Base-by-base conservation (phyloP, 2,113 vertebrate genomes). In the Sylvietta virens region DNA sequence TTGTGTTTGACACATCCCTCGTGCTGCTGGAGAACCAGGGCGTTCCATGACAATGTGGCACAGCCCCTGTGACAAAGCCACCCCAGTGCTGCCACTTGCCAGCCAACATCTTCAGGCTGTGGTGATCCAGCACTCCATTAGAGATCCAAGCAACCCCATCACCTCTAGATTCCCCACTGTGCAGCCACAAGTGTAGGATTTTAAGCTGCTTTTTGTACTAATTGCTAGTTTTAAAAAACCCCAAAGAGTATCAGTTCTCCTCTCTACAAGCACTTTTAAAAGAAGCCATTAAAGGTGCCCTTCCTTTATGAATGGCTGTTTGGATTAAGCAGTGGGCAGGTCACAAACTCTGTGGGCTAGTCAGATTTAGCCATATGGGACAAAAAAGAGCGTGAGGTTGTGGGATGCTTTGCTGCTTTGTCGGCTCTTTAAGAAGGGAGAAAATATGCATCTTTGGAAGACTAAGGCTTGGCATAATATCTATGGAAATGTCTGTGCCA, bases 1-100 rank as follows among this genome's bases (percentile, higher is more conserved):
- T n/a, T 83, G 69, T 71, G 85, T 50, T 77, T 42, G 54, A n/a
- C 35, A 9, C 30, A 39, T 58, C 35, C 31, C 37, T 70, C 0
- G 0, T 73, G 64, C 16, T 64, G 60, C n/a, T 72, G 13, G 30
- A 31, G 67, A 45, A 13, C 20, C 17, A 4, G 45, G 54, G 56
- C 45, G 33, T 23, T 37, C 31, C 2, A 0, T 35, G 72, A 6
- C 39, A 12, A 2, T 27, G 27, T 18, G 27, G 35, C 81, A 47
- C 37, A 51, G 53, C 13, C 18, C 11, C 23, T 2, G 1, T 6
- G 54, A 50, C 0, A 1, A 64, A 81, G 37, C 27, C 4, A 0
- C 54, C 47, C 31, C 42, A 21, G 26, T 48, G 58, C 74, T 92
- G 64, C 57, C 51, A 13, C 47, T 67, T 74, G 47, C 40, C 51